These are phyloP conservation scores for Lethrus apterus DNA, from an alignment of 1,140 invertebrate species.

Conservation along the genomic window DNA sequence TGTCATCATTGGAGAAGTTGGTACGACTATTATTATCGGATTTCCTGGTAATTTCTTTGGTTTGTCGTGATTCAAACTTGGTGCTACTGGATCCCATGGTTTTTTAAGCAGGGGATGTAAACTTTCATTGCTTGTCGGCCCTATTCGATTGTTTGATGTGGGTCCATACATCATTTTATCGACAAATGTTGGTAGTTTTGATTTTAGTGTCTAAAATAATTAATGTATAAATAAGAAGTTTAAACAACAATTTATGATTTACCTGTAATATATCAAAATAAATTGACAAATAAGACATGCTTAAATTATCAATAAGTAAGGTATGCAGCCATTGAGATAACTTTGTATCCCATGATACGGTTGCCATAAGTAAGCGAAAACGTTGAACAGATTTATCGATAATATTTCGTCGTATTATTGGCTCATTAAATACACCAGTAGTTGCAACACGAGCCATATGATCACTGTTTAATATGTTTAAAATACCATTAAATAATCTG, in stretches of 20 bases:
- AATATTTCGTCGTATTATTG: conserved; percentile 57
- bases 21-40: conserved; percentile 62
- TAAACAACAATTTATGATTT: conserved; percentile 14
- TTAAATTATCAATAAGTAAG: conserved; percentile 62
- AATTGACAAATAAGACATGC: conserved; percentile 58
- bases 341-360: conserved; percentile 60
- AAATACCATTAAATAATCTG: conserved; percentile 57
- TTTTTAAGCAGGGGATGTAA: conserved; percentile 58
- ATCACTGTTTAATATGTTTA: conserved; percentile 64
- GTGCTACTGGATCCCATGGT: conserved; percentile 66
- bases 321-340: conserved; percentile 74
- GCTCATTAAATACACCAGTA: conserved; percentile 50
- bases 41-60: conserved; percentile 62
- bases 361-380: conserved; percentile 58
- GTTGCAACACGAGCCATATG: conserved; percentile 58
- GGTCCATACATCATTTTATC: conserved; percentile 64
- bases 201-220: conserved; percentile 55
- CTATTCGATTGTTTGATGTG: conserved; percentile 40
- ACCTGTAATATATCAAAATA: conserved; percentile 73
- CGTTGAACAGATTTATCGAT: conserved; percentile 65
- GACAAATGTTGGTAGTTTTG: conserved; percentile 68
- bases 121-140: conserved; percentile 47
- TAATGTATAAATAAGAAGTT: conserved; percentile 1
- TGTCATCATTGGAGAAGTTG: conserved; percentile 48
- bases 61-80: conserved; percentile 32